phyloP scores from a whole-genome alignment of 30 jellyfish, hydroid and myxozoan genomes.

The Aurelia coerulea region DNA sequence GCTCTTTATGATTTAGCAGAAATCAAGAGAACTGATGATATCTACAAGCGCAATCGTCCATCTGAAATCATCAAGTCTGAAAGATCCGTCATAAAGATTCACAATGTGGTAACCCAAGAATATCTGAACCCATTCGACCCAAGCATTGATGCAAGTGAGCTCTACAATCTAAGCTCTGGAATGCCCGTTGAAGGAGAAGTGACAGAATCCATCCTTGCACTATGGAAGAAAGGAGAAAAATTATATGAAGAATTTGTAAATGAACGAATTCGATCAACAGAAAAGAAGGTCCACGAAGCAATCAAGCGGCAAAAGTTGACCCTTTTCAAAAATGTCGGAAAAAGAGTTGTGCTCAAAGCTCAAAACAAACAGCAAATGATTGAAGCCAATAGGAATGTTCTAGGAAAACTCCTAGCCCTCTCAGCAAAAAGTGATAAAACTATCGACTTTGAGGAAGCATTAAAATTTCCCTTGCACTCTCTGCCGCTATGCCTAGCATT shows the following conservation, averaged over 20 bases:
- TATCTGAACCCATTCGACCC: slow-evolving; percentile 36
- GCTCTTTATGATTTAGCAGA: slow-evolving; percentile 31
- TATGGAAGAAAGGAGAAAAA: slow-evolving; percentile 42
- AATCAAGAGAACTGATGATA: slow-evolving; percentile 4
- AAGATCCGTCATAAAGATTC: slow-evolving; percentile 3
- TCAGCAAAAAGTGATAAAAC: slow-evolving; percentile 47
- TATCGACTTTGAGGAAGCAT: slow-evolving; percentile 53
- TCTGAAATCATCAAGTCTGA: slow-evolving; percentile 29
- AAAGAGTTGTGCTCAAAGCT: slow-evolving; percentile 21
- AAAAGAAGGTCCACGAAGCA: slow-evolving; percentile 44
- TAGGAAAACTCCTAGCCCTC: slow-evolving; percentile 51
- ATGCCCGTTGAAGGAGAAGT: slow-evolving; percentile 42
- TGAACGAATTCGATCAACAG: neutral
- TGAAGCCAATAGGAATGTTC: slow-evolving; percentile 45
- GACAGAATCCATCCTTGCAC: slow-evolving; percentile 27
- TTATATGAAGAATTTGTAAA: slow-evolving; percentile 24
- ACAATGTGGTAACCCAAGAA: slow-evolving; percentile 1
- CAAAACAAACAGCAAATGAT: slow-evolving; percentile 14
- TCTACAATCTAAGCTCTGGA: slow-evolving; percentile 53
- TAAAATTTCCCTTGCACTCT: slow-evolving; percentile 24
- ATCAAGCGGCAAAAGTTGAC: slow-evolving; percentile 26
- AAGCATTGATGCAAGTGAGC: slow-evolving; percentile 30
- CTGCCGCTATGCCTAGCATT: slow-evolving; percentile 33
- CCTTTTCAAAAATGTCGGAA: slow-evolving; percentile 34
- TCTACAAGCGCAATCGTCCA: neutral